Conservation (phyloP, 2,888 invertebrate species). For the Sphinx pinastri region DNA sequence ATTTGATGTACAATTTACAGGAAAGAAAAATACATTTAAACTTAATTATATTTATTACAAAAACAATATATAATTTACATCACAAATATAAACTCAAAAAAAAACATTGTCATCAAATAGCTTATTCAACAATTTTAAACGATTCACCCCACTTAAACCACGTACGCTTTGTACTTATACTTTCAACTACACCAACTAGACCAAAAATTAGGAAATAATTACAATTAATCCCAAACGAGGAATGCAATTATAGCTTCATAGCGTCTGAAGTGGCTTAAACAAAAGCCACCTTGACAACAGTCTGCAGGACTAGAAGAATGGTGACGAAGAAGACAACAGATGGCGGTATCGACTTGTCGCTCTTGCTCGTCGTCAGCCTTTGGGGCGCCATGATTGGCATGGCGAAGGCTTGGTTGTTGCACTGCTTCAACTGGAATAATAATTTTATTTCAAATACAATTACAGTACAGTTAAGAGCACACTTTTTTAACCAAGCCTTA, state of each 20-base stretch:
- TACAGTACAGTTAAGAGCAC: neutral
- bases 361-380: slow-evolving; percentile 40
- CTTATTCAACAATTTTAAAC: slow-evolving; percentile 11
- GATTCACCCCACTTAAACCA: neutral
- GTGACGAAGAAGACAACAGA: slow-evolving; percentile 72
- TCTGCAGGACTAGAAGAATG: slow-evolving; percentile 68
- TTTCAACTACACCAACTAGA: neutral
- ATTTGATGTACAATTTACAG: neutral
- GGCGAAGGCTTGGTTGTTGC: slow-evolving; percentile 71
- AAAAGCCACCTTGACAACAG: slow-evolving; percentile 70
- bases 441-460: neutral
- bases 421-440: slow-evolving; percentile 64
- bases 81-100: neutral
- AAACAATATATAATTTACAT: slow-evolving; percentile 16
- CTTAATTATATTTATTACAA: slow-evolving; percentile 8
- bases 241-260: no score
- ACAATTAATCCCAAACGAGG: neutral
- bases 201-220: neutral
- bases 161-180: neutral
- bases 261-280: slow-evolving; percentile 43
- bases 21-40: neutral
- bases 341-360: slow-evolving; percentile 54
- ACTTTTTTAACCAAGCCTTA: neutral
- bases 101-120: neutral
- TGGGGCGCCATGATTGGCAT: slow-evolving; percentile 56